These are phyloP conservation scores for Schizotus pectinicornis DNA, from an alignment of 2,888 invertebrate genomes.

Conservation along the genomic window DNA sequence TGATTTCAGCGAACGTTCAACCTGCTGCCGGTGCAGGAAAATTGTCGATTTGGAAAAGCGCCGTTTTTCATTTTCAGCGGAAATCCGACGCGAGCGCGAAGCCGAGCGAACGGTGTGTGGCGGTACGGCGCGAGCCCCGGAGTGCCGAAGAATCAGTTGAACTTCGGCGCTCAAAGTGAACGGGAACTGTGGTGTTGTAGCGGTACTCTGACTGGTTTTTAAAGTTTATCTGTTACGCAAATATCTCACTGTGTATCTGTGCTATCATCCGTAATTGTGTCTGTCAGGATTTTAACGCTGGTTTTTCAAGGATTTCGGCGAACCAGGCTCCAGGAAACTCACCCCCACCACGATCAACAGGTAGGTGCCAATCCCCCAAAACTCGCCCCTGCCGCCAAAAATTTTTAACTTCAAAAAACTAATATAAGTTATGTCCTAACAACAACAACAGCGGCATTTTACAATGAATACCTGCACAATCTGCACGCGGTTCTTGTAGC, in stretches of 20 bases:
- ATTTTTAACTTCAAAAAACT: too few species aligned
- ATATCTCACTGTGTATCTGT: conserved; percentile 26
- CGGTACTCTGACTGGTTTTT: conserved; percentile 46
- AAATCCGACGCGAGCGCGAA: too few species aligned
- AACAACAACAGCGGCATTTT: too few species aligned
- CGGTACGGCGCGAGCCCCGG: conserved; percentile 24
- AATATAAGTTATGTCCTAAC: too few species aligned
- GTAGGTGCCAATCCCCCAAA: neutral
- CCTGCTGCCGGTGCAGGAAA: conserved; percentile 2
- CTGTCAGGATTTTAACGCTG: conserved; percentile 19
- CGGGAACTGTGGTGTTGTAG: conserved; percentile 45
- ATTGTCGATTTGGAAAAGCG: conserved; percentile 6
- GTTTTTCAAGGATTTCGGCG: conserved; percentile 14
- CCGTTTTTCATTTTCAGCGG: conserved; percentile 12
- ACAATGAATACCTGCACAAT: too few species aligned
- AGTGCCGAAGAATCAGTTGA: conserved; percentile 47
- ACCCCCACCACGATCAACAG: neutral
- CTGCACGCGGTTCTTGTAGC: too few species aligned
- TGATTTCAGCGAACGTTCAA: conserved; percentile 21
- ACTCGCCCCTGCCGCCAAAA: too few species aligned
- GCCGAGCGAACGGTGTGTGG: too few species aligned
- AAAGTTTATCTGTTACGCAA: conserved; percentile 39
- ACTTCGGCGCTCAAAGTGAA: conserved; percentile 44
- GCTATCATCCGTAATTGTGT: conserved; percentile 17
- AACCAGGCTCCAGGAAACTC: neutral